These are phyloP conservation scores for Lepilemur ruficaudatus DNA, from an alignment of 2,797 vertebrate genomes.

Conservation along the genomic window DNA sequence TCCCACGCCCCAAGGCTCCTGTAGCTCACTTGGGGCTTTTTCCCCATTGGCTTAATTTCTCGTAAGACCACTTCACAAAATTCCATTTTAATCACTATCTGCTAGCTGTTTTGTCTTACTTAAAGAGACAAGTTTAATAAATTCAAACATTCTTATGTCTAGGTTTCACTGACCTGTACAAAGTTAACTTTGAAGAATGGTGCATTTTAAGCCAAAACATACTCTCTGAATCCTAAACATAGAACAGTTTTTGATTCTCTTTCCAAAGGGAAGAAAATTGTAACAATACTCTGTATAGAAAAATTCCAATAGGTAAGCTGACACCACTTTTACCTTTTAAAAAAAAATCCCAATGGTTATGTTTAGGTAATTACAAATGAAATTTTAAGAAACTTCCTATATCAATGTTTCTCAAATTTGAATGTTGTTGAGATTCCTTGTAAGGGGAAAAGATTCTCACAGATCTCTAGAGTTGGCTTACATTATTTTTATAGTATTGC, in stretches of 20 bases:
- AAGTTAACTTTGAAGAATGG: slow-evolving; percentile 53
- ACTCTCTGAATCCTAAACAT: slow-evolving; percentile 38
- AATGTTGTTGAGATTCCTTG: slow-evolving; percentile 28
- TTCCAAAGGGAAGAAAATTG: slow-evolving; percentile 47
- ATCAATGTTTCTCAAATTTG: slow-evolving; percentile 33
- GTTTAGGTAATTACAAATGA: slow-evolving; percentile 35
- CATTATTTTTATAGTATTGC: neutral
- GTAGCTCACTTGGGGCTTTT: neutral
- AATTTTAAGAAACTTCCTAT: slow-evolving; percentile 28
- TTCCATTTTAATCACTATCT: slow-evolving; percentile 41
- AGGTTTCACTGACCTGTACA: slow-evolving; percentile 11
- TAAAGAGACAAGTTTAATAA: slow-evolving; percentile 57
- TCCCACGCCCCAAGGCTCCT: neutral
- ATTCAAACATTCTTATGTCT: slow-evolving; percentile 47
- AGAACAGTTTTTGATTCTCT: neutral
- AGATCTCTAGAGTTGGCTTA: neutral
- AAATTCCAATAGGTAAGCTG: slow-evolving; percentile 43
- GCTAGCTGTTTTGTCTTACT: slow-evolving; percentile 39
- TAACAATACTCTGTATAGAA: slow-evolving; percentile 15
- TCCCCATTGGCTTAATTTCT: slow-evolving; percentile 34
- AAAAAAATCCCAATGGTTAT: neutral
- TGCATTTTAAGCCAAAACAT: slow-evolving; percentile 53
- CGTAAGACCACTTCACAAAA: neutral
- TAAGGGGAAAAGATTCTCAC: slow-evolving; percentile 17
- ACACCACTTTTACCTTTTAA: neutral